phyloP scores from a whole-genome alignment of 1,140 invertebrate species.

The Bombus sibiricus region DNA sequence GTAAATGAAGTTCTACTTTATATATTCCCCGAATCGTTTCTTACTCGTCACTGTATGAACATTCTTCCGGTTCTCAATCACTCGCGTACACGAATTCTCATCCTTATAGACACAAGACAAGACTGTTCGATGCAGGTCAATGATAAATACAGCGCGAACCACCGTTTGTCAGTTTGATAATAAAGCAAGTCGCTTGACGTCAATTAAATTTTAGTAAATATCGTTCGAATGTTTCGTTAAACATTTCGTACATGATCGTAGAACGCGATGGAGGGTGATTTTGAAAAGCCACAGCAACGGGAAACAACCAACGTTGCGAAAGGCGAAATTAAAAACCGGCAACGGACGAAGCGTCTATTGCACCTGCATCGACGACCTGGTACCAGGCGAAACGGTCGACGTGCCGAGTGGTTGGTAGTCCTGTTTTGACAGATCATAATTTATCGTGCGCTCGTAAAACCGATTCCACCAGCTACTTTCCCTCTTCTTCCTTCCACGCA shows the following conservation, averaged over 20 bases:
- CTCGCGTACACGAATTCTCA: background rate
- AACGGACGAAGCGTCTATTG: slow-evolving; percentile 31
- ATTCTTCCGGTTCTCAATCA: background rate
- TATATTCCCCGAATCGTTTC: background rate
- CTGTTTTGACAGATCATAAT: slow-evolving; percentile 78
- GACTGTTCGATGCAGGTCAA: background rate
- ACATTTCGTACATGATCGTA: background rate
- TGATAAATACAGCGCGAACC: background rate
- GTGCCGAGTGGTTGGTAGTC: slow-evolving; percentile 73
- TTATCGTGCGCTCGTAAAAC: slow-evolving; percentile 75
- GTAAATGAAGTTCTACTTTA: too few relatives aligned
- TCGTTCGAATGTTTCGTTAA: background rate
- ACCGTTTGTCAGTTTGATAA: background rate
- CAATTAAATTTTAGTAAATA: slow-evolving; percentile 12
- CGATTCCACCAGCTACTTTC: slow-evolving; percentile 65
- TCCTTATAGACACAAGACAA: too few relatives aligned
- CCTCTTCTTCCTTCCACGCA: slow-evolving; percentile 35
- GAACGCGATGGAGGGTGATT: background rate
- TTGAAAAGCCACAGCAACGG: background rate
- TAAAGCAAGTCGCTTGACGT: background rate
- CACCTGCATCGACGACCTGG: slow-evolving; percentile 49
- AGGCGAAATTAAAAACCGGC: slow-evolving; percentile 41
- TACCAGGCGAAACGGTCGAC: slow-evolving; percentile 61
- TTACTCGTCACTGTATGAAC: background rate
- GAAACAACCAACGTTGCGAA: background rate